Evolutionary conservation across 2,888 invertebrate species (phyloP).

Genomic region (Coelinius sp.): DNA sequence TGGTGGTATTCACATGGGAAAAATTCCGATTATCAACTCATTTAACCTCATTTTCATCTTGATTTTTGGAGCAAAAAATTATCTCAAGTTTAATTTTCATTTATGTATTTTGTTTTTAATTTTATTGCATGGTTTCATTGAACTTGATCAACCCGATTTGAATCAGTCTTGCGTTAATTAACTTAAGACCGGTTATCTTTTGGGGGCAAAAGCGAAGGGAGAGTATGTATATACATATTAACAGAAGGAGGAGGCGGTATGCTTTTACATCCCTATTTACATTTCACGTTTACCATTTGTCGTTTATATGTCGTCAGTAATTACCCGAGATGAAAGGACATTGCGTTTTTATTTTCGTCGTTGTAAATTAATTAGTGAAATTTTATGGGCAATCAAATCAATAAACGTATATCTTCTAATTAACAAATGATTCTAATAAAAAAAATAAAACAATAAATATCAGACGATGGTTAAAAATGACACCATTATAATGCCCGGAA

Average conservation of each 20-base stretch:
- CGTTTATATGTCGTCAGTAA: neutral
- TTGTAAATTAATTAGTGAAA: constrained; percentile 1
- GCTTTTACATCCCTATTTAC: constrained; percentile 12
- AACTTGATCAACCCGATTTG: neutral
- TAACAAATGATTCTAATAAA: neutral
- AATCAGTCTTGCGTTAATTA: constrained; percentile 2
- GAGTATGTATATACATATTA: neutral
- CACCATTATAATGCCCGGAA: no score
- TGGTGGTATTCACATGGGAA: no score
- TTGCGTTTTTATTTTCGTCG: neutral
- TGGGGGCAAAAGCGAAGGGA: neutral
- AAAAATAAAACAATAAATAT: no score
- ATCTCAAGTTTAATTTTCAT: no score
- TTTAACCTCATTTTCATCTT: no score
- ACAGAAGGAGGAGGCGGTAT: neutral
- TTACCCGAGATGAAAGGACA: constrained; percentile 7
- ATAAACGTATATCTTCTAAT: neutral
- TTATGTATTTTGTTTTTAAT: no score
- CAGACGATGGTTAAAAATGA: no score
- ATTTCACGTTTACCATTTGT: constrained; percentile 6
- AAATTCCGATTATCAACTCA: no score
- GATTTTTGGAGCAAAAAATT: no score
- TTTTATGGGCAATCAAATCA: neutral
- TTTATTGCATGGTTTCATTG: no score
- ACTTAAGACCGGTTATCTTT: neutral